Evolutionary conservation across 2,888 invertebrate species (phyloP).

Genomic region (Cosmopolites sordidus): DNA sequence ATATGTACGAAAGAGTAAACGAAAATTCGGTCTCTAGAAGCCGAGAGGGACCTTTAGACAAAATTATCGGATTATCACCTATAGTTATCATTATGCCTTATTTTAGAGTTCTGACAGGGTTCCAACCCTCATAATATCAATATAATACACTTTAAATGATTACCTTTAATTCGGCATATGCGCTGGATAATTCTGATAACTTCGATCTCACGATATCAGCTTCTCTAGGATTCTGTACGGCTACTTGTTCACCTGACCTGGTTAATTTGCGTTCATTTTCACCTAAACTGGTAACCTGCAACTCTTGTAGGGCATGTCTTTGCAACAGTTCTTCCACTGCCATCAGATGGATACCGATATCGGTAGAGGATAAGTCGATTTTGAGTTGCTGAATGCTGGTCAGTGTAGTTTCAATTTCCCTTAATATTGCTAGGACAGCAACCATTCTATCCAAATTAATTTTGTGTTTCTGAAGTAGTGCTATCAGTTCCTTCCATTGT

Average conservation of each 20-base stretch:
- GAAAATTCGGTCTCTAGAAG: too few species aligned
- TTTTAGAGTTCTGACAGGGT: too few species aligned
- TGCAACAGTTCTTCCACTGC: slow-evolving; percentile 94
- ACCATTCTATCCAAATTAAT: slow-evolving; percentile 73
- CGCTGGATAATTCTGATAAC: slow-evolving; percentile 69
- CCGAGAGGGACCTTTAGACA: too few species aligned
- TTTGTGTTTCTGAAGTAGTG: slow-evolving; percentile 79
- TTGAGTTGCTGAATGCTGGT: slow-evolving; percentile 81
- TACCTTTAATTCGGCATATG: slow-evolving; percentile 63
- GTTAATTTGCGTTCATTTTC: slow-evolving; percentile 75
- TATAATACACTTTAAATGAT: too few species aligned
- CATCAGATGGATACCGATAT: slow-evolving; percentile 88
- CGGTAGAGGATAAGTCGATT: slow-evolving; percentile 70
- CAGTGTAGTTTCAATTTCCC: slow-evolving; percentile 88
- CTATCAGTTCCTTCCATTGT: slow-evolving; percentile 83
- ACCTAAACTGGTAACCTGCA: slow-evolving; percentile 84
- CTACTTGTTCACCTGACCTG: slow-evolving; percentile 54
- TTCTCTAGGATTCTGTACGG: slow-evolving; percentile 52
- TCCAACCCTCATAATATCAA: too few species aligned
- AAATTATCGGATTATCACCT: too few species aligned
- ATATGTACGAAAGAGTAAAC: too few species aligned
- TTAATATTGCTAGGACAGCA: slow-evolving; percentile 78
- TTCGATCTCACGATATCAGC: slow-evolving; percentile 64
- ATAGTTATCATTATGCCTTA: too few species aligned
- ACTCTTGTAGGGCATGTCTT: slow-evolving; percentile 87